phyloP scores from a whole-genome alignment of 2,888 invertebrate species.

The Azorinus chamasolen region DNA sequence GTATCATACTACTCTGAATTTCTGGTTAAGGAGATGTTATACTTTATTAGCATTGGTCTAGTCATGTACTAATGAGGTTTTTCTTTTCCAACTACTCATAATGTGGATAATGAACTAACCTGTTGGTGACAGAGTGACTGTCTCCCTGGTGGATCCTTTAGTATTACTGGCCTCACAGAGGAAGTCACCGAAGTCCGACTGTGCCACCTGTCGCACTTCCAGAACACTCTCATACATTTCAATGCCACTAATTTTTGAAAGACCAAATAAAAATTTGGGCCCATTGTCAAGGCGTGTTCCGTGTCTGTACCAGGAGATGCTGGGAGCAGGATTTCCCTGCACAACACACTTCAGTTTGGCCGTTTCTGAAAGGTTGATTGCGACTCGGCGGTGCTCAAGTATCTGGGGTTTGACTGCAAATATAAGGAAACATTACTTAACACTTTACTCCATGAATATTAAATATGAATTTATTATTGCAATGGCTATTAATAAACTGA shows the following conservation, averaged over 20 bases:
- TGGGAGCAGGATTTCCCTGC: slow-evolving; percentile 71
- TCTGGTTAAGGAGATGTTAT: too few relatives aligned
- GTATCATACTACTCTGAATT: too few relatives aligned
- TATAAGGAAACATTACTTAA: too few relatives aligned
- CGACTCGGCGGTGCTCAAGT: slow-evolving; percentile 47
- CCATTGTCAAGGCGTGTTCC: slow-evolving; percentile 45
- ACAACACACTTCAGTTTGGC: slow-evolving; percentile 65
- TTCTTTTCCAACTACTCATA: too few relatives aligned
- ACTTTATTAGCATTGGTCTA: too few relatives aligned
- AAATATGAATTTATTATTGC: too few relatives aligned
- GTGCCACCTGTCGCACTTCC: slow-evolving; percentile 12
- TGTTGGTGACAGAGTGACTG: slow-evolving; percentile 67
- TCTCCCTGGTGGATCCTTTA: slow-evolving; percentile 65
- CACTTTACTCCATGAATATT: too few relatives aligned
- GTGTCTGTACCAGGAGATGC: slow-evolving; percentile 72
- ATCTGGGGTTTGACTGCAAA: too few relatives aligned
- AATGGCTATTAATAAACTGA: too few relatives aligned
- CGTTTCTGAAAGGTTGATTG: slow-evolving; percentile 62
- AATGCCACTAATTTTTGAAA: slow-evolving; percentile 21
- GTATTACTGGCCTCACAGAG: slow-evolving; percentile 69
- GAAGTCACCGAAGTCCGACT: slow-evolving; percentile 73
- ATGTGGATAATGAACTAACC: slow-evolving; percentile 67
- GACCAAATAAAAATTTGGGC: slow-evolving; percentile 27
- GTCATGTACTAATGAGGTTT: too few relatives aligned
- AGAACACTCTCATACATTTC: slow-evolving; percentile 52